Evolutionary conservation across 2,113 vertebrate genomes (phyloP).

Genomic region (Ochotona curzoniae): DNA sequence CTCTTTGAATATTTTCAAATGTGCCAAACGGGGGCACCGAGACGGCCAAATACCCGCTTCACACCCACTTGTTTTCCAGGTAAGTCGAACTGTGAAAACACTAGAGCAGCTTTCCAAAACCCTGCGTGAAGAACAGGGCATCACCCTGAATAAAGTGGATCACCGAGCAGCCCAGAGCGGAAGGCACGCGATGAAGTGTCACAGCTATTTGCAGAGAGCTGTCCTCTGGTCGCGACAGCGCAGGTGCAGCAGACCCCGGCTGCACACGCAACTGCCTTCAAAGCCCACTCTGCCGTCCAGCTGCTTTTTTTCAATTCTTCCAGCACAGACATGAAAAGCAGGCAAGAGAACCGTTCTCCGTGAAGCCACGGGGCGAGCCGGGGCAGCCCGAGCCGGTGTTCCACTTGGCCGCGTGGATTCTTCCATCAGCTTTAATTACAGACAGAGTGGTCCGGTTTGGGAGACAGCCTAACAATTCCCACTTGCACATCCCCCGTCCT

Average conservation of each 20-base stretch:
- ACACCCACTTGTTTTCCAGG: not conserved
- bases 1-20: slow-evolving; percentile 54
- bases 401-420: not conserved
- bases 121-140: not conserved
- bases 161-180: not conserved
- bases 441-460: not conserved
- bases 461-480: not conserved
- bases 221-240: not conserved
- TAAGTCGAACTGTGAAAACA: not conserved
- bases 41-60: not conserved
- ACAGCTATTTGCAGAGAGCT: not conserved
- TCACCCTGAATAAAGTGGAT: slow-evolving; percentile 2
- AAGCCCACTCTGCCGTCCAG: not conserved
- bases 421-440: not conserved
- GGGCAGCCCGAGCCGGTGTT: not conserved
- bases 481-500: not conserved
- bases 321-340: not conserved
- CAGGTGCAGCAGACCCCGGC: not conserved
- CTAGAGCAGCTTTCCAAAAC: not conserved
- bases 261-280: not conserved
- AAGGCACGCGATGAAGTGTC: not conserved
- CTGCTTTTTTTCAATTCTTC: slow-evolving; percentile 26
- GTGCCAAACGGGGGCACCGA: not conserved
- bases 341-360: not conserved
- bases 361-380: not conserved